Conservation (phyloP, 2,888 invertebrate genomes). For the Trichacis sp. region DNA sequence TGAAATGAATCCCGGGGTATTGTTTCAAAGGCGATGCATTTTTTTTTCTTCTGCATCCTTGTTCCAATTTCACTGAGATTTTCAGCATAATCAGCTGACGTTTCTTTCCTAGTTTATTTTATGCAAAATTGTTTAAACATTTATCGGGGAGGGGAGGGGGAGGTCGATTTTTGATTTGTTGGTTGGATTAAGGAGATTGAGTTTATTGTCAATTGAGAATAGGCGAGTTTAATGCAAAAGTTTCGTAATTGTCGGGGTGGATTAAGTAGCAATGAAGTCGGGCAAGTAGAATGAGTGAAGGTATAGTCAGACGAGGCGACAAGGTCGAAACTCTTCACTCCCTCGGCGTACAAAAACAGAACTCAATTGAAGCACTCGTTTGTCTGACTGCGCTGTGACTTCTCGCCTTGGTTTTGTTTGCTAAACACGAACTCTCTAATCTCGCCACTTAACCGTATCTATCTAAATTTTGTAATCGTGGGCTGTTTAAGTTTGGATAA, state of each 20-base stretch:
- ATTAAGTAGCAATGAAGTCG: conserved; percentile 26
- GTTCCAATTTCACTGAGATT: neutral
- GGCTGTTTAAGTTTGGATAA: too few relatives aligned
- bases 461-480: too few relatives aligned
- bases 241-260: conserved; percentile 15
- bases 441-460: neutral
- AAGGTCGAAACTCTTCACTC: conserved; percentile 41
- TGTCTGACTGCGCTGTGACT: conserved; percentile 25
- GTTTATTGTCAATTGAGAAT: conserved; percentile 7
- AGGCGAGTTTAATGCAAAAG: conserved; percentile 18
- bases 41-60: neutral
- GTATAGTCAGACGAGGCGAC: conserved; percentile 36
- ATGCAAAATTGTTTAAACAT: too few relatives aligned
- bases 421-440: conserved; percentile 12
- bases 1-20: too few relatives aligned
- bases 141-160: too few relatives aligned
- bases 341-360: conserved; percentile 36
- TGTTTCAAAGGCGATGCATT: too few relatives aligned
- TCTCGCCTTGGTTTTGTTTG: conserved; percentile 15
- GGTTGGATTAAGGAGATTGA: neutral
- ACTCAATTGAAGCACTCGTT: conserved; percentile 36
- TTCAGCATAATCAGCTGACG: neutral
- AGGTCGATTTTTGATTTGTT: too few relatives aligned
- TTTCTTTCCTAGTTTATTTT: neutral
- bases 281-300: conserved; percentile 25